Evolutionary conservation across 1,140 invertebrate genomes (phyloP).

Genomic region (Bilobella aurantiaca): DNA sequence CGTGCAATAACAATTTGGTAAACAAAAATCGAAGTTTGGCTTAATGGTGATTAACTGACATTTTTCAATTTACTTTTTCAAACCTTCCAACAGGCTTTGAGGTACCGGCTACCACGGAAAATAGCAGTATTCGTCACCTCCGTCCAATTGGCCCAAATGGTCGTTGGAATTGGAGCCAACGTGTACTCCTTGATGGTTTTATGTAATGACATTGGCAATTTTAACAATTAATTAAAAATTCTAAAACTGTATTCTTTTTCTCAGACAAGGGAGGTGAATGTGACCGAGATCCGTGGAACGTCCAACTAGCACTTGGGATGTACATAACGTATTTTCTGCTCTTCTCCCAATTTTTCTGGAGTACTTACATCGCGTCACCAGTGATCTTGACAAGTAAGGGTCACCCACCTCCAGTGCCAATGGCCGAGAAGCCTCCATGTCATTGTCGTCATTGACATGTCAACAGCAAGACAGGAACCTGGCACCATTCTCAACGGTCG

Average conservation of each 20-base stretch:
- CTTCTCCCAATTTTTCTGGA: conserved; percentile 81
- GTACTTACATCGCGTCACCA: conserved; percentile 54
- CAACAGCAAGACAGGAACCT: too few species aligned
- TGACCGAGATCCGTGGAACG: conserved; percentile 10
- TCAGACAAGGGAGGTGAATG: conserved; percentile 10
- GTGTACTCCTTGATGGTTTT: conserved; percentile 21
- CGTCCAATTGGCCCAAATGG: conserved; percentile 87
- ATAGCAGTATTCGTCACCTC: conserved; percentile 79
- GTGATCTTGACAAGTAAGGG: not conserved
- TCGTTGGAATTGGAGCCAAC: conserved; percentile 42
- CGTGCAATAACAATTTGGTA: too few species aligned
- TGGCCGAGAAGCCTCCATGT: too few species aligned
- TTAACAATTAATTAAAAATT: not conserved
- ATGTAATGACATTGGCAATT: conserved; percentile 4
- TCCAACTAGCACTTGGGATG: conserved; percentile 62
- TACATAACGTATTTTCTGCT: conserved; percentile 87
- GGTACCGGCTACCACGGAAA: conserved; percentile 16
- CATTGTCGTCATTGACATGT: too few species aligned
- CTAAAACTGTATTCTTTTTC: not conserved
- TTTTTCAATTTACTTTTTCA: too few species aligned
- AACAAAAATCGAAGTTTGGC: too few species aligned
- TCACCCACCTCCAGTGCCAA: too few species aligned
- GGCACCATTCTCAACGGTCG: too few species aligned
- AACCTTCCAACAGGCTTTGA: conserved; percentile 12
- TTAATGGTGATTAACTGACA: too few species aligned